Conservation (phyloP, 2,888 invertebrate genomes). For the Pristionchus maxplancki region DNA sequence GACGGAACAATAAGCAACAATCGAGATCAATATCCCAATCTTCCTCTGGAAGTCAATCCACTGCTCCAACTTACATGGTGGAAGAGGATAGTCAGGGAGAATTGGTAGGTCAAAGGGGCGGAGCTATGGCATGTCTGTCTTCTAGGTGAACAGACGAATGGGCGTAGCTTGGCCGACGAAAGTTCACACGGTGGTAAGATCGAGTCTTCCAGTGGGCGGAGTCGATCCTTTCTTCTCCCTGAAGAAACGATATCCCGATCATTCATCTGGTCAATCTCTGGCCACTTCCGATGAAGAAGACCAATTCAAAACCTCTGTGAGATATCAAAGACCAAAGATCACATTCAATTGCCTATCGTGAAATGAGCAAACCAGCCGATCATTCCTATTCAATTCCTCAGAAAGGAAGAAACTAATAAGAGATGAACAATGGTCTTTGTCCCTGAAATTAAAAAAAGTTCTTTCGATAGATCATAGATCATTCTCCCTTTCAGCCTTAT, state of each 20-base stretch:
- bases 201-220: background rate
- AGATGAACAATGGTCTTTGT: no score
- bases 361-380: background rate
- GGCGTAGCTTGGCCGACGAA: background rate
- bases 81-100: background rate
- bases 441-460: background rate
- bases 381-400: background rate
- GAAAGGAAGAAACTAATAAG: background rate
- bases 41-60: background rate
- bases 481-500: background rate
- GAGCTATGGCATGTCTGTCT: background rate
- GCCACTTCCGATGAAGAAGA: background rate
- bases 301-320: background rate
- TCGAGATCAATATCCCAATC: background rate
- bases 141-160: background rate
- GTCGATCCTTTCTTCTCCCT: background rate
- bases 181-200: background rate
- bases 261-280: background rate
- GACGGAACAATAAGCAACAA: background rate
- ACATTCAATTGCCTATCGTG: background rate
- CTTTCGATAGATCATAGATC: background rate
- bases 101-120: conserved; percentile 11
- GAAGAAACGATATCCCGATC: background rate
- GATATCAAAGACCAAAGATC: background rate
- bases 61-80: background rate